A percentile compares a stretch with the other conserved stretches of the same genome.
phyloP scores from a whole-genome alignment of 2,888 invertebrate species.

The Allygus modestus region DNA sequence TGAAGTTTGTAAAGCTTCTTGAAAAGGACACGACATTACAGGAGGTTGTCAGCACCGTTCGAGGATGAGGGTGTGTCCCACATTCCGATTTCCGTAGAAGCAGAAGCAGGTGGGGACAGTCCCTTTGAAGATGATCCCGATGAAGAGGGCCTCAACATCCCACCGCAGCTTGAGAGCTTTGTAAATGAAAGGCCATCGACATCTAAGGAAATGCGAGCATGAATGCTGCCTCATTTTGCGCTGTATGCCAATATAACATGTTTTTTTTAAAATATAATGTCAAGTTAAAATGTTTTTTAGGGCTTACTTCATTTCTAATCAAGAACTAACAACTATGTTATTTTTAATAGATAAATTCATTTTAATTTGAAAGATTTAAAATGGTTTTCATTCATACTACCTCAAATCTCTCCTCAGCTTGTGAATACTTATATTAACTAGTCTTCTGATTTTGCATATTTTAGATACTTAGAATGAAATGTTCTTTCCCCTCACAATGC shows the following conservation, averaged over 20 bases:
- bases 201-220: slow-evolving; percentile 16
- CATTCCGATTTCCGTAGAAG: background rate
- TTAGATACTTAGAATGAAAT: background rate
- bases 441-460: background rate
- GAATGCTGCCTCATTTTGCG: slow-evolving; percentile 5
- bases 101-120: slow-evolving; percentile 20
- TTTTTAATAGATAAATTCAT: background rate
- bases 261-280: background rate
- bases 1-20: too few relatives aligned
- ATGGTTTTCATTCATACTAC: background rate
- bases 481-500: background rate
- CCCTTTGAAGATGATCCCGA: slow-evolving; percentile 3
- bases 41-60: slow-evolving; percentile 2
- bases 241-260: background rate
- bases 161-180: slow-evolving; percentile 24
- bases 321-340: background rate
- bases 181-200: slow-evolving; percentile 10
- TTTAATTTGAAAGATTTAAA: background rate
- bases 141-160: background rate
- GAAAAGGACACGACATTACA: too few relatives aligned
- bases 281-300: background rate
- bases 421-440: background rate
- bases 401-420: slow-evolving; percentile 5
- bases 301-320: background rate
- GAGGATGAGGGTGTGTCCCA: slow-evolving; percentile 5